Conservation (phyloP, 1,140 invertebrate genomes). For the Rhizoglyphus robini region DNA sequence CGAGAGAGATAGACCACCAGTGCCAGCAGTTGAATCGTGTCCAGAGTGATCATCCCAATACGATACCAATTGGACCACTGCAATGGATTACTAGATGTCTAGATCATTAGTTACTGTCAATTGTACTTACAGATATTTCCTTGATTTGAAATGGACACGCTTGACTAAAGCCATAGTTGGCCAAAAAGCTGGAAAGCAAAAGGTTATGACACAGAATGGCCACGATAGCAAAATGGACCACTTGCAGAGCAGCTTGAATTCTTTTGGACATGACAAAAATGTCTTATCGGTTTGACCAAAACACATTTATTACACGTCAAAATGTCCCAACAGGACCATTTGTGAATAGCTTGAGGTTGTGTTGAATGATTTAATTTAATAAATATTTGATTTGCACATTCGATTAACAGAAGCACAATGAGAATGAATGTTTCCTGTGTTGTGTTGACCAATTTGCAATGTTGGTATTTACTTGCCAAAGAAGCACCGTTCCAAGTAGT, state of each 20-base stretch:
- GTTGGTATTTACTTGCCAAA: neutral
- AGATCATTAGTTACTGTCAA: neutral
- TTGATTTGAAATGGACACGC: neutral
- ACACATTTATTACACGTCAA: neutral
- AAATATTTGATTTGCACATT: too few species aligned
- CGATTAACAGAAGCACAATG: too few species aligned
- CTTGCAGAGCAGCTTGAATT: too few species aligned
- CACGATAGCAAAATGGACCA: too few species aligned
- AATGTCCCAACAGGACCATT: too few species aligned
- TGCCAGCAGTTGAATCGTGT: neutral
- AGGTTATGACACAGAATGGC: neutral
- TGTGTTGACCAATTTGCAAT: too few species aligned
- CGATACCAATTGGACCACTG: neutral
- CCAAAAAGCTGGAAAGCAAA: neutral
- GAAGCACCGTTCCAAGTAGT: conserved; percentile 52
- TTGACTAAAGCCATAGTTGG: neutral
- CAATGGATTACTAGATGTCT: neutral
- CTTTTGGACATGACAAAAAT: too few species aligned
- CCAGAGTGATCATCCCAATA: neutral
- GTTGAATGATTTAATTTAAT: neutral
- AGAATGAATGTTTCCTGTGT: too few species aligned
- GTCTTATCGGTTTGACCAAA: too few species aligned
- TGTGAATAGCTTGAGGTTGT: too few species aligned
- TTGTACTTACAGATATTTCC: neutral
- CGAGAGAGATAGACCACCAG: neutral